Percentiles rank a stretch among this genome's conserved stretches.
phyloP scores from a whole-genome alignment of 2,888 invertebrate species.

The Pteria penguin region DNA sequence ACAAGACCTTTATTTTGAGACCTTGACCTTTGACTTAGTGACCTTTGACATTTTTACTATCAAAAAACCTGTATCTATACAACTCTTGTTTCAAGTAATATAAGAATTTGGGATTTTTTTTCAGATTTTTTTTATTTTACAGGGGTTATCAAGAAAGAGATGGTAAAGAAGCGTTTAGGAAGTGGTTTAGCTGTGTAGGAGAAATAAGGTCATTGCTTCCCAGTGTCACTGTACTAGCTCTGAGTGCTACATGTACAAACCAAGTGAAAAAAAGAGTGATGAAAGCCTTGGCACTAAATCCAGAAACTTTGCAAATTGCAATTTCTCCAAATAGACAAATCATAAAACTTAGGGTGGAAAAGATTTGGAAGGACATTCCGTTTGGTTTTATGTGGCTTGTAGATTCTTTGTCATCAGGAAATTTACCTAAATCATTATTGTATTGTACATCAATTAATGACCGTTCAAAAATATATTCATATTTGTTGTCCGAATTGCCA shows the following conservation, averaged over 20 bases:
- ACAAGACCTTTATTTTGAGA: too few relatives aligned
- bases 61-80: too few relatives aligned
- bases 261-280: constrained; percentile 20
- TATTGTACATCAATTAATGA: constrained; percentile 42
- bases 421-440: constrained; percentile 27
- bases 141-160: background rate
- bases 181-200: constrained; percentile 28
- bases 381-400: background rate
- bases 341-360: constrained; percentile 19
- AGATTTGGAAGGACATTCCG: constrained; percentile 1
- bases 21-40: too few relatives aligned
- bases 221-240: constrained; percentile 14
- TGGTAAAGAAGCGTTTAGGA: constrained; percentile 23
- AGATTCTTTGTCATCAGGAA: background rate
- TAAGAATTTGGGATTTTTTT: too few relatives aligned
- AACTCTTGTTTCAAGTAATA: too few relatives aligned
- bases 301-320: background rate
- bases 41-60: too few relatives aligned
- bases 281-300: constrained; percentile 20
- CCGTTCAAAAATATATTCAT: constrained; percentile 28
- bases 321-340: constrained; percentile 19
- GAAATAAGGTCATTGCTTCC: constrained; percentile 27
- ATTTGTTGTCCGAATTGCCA: constrained; percentile 21
- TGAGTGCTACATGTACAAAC: constrained; percentile 32
- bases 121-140: background rate